Evolutionary conservation across 2,888 invertebrate genomes (phyloP).

Genomic region (Prostheceraeus crozeri): DNA sequence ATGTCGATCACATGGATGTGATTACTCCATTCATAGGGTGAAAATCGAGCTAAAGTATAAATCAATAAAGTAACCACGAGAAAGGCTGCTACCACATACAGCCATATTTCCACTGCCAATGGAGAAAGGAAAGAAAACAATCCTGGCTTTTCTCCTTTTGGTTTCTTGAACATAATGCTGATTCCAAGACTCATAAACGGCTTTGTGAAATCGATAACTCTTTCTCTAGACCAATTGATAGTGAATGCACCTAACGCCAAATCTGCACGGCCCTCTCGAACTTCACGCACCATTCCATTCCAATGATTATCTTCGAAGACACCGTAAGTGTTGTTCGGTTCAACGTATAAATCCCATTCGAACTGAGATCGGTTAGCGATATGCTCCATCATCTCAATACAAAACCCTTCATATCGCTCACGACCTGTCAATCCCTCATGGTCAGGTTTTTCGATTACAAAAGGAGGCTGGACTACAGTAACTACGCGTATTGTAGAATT

Average conservation of each 20-base stretch:
- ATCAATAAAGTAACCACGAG: slow-evolving; percentile 84
- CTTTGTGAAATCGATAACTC: slow-evolving; percentile 85
- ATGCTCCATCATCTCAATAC: slow-evolving; percentile 75
- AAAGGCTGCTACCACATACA: slow-evolving; percentile 89
- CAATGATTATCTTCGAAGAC: slow-evolving; percentile 47
- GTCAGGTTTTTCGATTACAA: slow-evolving; percentile 13
- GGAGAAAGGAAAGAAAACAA: slow-evolving; percentile 91
- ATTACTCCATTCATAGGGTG: slow-evolving; percentile 79
- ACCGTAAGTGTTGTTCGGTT: slow-evolving; percentile 1
- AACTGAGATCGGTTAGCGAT: slow-evolving; percentile 71
- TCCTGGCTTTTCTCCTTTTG: slow-evolving; percentile 72
- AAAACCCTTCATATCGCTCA: slow-evolving; percentile 60
- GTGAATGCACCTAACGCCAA: slow-evolving; percentile 89
- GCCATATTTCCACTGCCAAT: slow-evolving; percentile 79
- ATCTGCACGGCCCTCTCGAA: slow-evolving; percentile 63
- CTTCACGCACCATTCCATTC: slow-evolving; percentile 61
- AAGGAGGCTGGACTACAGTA: background rate
- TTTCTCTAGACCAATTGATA: slow-evolving; percentile 83
- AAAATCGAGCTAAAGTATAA: slow-evolving; percentile 90
- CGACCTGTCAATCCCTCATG: background rate
- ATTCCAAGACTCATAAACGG: slow-evolving; percentile 92
- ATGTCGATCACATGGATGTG: slow-evolving; percentile 71
- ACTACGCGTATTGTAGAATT: slow-evolving; percentile 11
- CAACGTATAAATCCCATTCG: slow-evolving; percentile 59
- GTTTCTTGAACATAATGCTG: slow-evolving; percentile 80